These are phyloP conservation scores for Trypoxylus dichotomus DNA, from an alignment of 1,140 invertebrate genomes.

Conservation along the genomic window DNA sequence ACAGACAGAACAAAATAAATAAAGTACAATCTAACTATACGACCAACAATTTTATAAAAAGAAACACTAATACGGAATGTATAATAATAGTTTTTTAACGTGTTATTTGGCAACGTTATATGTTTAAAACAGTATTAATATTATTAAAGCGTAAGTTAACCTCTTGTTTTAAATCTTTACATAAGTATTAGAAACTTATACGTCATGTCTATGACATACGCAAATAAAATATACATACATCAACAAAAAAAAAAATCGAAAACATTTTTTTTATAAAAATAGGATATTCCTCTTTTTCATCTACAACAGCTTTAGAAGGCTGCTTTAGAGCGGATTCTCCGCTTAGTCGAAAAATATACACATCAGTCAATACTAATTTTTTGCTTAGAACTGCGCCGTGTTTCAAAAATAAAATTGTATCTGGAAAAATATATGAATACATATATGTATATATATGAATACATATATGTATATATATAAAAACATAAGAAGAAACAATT, in stretches of 20 bases:
- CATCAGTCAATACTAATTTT: slow-evolving; percentile 8
- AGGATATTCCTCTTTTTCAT: slow-evolving; percentile 40
- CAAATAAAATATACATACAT: slow-evolving; percentile 48
- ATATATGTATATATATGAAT: slow-evolving; percentile 8
- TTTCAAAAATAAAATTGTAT: slow-evolving; percentile 14
- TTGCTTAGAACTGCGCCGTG: slow-evolving; percentile 15
- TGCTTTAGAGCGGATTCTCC: slow-evolving; percentile 14
- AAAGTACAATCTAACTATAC: slow-evolving; percentile 32
- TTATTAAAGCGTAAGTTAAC: slow-evolving; percentile 32
- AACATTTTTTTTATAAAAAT: slow-evolving; percentile 47
- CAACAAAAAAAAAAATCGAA: slow-evolving; percentile 45
- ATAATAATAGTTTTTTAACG: slow-evolving; percentile 42
- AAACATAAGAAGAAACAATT: slow-evolving; percentile 16
- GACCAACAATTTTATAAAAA: slow-evolving; percentile 37
- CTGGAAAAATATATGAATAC: not conserved
- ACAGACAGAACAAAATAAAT: slow-evolving; percentile 25
- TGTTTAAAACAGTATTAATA: slow-evolving; percentile 43
- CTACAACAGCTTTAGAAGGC: not conserved
- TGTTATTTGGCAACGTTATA: slow-evolving; percentile 53
- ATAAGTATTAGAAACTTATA: slow-evolving; percentile 31
- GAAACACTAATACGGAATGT: slow-evolving; percentile 51
- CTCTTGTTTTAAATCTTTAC: slow-evolving; percentile 13
- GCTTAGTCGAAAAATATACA: not conserved
- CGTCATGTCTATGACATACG: slow-evolving; percentile 43
- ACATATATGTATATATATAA: slow-evolving; percentile 8